Evolutionary conservation across 2,888 invertebrate genomes (phyloP), one percentile per base, ranked within the genome.

Genomic region (Bhutanitis thaidina): DNA sequence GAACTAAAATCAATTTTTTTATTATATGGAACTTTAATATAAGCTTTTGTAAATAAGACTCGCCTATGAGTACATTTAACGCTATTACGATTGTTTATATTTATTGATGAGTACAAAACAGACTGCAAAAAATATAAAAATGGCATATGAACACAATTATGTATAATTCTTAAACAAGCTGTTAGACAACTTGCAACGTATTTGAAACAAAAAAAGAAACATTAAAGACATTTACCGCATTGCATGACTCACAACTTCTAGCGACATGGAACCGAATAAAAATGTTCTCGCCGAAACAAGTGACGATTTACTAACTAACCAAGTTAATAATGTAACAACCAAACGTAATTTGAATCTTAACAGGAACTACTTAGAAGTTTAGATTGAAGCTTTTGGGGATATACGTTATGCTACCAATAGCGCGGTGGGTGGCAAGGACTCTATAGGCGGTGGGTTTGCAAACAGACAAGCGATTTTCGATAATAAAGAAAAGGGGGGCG

Each of bases 401-500:
- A 53, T 59, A 52, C 35, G 15, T 52, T 50, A 60, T 48, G 40
- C 67, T 60, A 68, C 67, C 58, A 57, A 55, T 52, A 38, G 40
- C 80, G 58, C 82, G 60, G 77, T 84, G 82, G 86, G 86, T 83
- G 87, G 87, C 67, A 62, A 68, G 57, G 62, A 64, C 55, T 56
- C 60, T 53, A 74, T 67, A 80, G 83, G 82, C 84, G 83, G 81
- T 70, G 68, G 69, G 83, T 82, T 82, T 81, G 79, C 84, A 85
- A 86, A 87, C 85, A 84, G 57, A 61, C 61, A 62, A 62, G 62
- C 65, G 64, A 67, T 70, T 75, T 68, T 46, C 58, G 52, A 66
- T 66, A 69, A 74, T 72, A 66, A 77, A 74, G 68, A 67, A 73
- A 74, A 77, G 66, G 71, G 60, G 74, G 77, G 78, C 75, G 77